Evolutionary conservation across 2,113 vertebrate genomes (phyloP).

Genomic region (Donacobius atricapilla): DNA sequence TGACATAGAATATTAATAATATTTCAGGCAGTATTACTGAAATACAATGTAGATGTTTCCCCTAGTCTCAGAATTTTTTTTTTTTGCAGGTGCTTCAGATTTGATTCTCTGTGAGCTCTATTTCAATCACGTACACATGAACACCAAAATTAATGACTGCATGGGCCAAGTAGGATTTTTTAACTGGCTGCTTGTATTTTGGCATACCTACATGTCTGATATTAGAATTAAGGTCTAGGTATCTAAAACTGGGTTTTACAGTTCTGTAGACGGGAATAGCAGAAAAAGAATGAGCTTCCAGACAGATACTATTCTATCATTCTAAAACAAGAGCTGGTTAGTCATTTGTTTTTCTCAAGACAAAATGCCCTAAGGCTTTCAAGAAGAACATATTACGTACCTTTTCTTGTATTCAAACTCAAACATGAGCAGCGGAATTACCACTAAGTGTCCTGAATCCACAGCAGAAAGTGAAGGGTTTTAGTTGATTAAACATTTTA

Average conservation of each 20-base stretch:
- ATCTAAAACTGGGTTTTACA: neutral
- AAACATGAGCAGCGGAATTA: neutral
- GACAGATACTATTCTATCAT: neutral
- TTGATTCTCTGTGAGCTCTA: neutral
- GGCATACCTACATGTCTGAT: neutral
- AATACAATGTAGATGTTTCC: neutral
- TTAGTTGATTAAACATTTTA: neutral
- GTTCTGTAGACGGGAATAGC: neutral
- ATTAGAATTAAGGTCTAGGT: neutral
- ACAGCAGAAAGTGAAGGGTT: neutral
- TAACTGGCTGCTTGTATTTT: neutral
- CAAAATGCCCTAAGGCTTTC: neutral
- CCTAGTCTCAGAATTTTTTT: neutral
- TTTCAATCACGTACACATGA: neutral
- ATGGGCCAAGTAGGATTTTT: neutral
- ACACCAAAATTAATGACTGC: neutral
- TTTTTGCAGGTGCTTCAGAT: neutral
- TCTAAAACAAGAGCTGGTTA: neutral
- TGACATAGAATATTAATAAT: neutral
- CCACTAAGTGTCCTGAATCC: too few species aligned
- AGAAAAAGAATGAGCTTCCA: neutral
- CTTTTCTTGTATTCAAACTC: neutral
- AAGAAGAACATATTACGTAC: neutral
- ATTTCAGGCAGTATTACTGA: neutral
- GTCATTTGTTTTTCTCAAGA: neutral